These are phyloP conservation scores for Drosophila testacea DNA, from an alignment of 2,888 invertebrate genomes.

Conservation along the genomic window DNA sequence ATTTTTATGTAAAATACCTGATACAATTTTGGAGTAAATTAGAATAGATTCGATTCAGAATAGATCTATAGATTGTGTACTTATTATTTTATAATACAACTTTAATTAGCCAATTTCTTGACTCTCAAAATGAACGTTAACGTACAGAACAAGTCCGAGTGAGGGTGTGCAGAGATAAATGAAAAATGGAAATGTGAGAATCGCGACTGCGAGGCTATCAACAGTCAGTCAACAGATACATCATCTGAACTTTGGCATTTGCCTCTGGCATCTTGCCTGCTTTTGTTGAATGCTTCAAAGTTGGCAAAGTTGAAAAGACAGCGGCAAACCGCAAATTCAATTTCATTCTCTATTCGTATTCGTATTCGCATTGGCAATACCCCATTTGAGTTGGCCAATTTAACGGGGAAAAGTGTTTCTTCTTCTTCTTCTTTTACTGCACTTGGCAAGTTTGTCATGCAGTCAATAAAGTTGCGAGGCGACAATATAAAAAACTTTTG, in stretches of 20 bases:
- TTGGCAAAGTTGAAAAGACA: conserved; percentile 8
- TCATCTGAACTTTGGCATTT: not conserved
- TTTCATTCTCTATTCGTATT: conserved; percentile 1
- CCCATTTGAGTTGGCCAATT: not conserved
- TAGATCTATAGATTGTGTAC: too few relatives aligned
- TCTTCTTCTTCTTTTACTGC: not conserved
- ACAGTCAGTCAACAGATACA: conserved; percentile 1
- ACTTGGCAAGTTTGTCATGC: conserved; percentile 1
- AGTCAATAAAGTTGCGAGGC: too few relatives aligned
- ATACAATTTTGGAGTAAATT: too few relatives aligned
- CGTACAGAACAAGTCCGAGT: not conserved
- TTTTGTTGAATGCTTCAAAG: not conserved
- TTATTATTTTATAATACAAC: not conserved
- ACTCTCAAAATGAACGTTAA: not conserved
- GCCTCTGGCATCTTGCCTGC: conserved; percentile 2
- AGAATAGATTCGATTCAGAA: too few relatives aligned
- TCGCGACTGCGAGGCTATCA: not conserved
- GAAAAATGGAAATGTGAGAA: not conserved
- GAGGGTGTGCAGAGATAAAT: not conserved
- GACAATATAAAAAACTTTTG: not conserved
- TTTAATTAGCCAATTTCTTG: conserved; percentile 1
- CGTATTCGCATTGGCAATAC: not conserved
- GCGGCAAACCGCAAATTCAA: conserved; percentile 20
- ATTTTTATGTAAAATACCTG: too few relatives aligned
- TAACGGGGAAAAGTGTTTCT: not conserved